Conservation (phyloP, 37 sponge, comb jelly and placozoan genomes). For the Dysidea cf. avara region DNA sequence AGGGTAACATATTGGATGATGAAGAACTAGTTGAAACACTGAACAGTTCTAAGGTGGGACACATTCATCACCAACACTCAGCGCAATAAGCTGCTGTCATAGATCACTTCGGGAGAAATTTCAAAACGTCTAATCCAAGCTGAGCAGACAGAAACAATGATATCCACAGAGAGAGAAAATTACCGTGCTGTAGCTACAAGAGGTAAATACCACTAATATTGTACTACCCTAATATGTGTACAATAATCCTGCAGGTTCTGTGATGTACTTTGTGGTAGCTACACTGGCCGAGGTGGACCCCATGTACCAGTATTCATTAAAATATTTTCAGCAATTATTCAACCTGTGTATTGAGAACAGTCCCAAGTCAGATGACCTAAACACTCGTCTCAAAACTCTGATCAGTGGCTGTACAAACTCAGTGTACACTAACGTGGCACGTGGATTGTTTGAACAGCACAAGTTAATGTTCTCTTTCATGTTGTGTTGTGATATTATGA, state of each 20-base stretch:
- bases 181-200: conserved; percentile 93
- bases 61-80: neutral
- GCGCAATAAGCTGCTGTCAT: neutral
- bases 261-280: conserved; percentile 98
- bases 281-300: conserved; percentile 95
- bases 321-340: conserved; percentile 93
- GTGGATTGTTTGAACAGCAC: conserved; percentile 96
- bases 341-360: conserved; percentile 92
- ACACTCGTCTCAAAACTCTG: conserved; percentile 77
- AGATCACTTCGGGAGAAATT: conserved; percentile 86
- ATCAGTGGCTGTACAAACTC: conserved; percentile 70
- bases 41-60: conserved; percentile 77
- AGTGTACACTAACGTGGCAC: conserved; percentile 93
- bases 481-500: conserved; percentile 94
- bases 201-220: conserved; percentile 24
- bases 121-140: conserved; percentile 84
- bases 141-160: conserved; percentile 93
- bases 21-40: conserved; percentile 91
- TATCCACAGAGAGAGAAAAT: conserved; percentile 88
- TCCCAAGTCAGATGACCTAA: conserved; percentile 75
- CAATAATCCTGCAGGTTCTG: conserved; percentile 52
- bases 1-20: conserved; percentile 97
- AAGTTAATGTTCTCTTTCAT: conserved; percentile 98
- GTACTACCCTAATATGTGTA: neutral
- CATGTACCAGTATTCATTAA: conserved; percentile 99